These are phyloP conservation scores for Adrianichthys oophorus DNA, from an alignment of 2,797 vertebrate genomes.

Conservation along the genomic window DNA sequence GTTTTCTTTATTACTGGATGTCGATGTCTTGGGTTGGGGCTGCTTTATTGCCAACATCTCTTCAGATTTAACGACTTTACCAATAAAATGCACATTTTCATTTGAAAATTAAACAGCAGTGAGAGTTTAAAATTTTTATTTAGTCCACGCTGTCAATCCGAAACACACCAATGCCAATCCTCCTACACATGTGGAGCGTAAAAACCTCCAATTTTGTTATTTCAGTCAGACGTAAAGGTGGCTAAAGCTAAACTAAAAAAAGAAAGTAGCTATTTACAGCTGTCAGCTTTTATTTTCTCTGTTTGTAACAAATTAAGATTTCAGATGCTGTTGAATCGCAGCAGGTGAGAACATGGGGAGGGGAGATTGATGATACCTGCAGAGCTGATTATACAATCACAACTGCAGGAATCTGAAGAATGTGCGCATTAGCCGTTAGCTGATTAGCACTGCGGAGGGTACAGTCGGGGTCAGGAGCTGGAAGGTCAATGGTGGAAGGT, in stretches of 20 bases:
- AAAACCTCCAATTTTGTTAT: conserved; percentile 1
- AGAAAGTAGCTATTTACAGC: not conserved
- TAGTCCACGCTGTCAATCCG: conserved; percentile 29
- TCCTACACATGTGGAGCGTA: not conserved
- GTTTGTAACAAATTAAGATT: not conserved
- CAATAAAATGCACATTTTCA: not conserved
- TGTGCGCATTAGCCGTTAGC: conserved; percentile 67
- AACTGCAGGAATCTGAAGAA: conserved; percentile 60
- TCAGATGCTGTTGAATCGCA: conserved; percentile 7
- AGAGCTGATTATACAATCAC: conserved; percentile 21
- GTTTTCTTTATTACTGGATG: not conserved
- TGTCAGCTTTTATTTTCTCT: not conserved
- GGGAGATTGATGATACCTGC: conserved; percentile 36
- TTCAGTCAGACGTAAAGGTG: not conserved
- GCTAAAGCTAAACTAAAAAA: not conserved
- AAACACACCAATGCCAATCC: not conserved
- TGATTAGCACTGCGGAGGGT: conserved; percentile 59
- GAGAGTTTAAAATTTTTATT: not conserved
- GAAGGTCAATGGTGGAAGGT: conserved; percentile 63
- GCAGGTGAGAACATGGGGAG: conserved; percentile 36
- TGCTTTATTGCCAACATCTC: not conserved
- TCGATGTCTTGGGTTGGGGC: too few species aligned
- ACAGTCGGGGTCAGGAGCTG: conserved; percentile 54
- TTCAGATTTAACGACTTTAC: not conserved
- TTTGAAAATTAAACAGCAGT: not conserved